Conservation (phyloP, 2,113 vertebrate genomes). For the Gadus chalcogrammus region DNA sequence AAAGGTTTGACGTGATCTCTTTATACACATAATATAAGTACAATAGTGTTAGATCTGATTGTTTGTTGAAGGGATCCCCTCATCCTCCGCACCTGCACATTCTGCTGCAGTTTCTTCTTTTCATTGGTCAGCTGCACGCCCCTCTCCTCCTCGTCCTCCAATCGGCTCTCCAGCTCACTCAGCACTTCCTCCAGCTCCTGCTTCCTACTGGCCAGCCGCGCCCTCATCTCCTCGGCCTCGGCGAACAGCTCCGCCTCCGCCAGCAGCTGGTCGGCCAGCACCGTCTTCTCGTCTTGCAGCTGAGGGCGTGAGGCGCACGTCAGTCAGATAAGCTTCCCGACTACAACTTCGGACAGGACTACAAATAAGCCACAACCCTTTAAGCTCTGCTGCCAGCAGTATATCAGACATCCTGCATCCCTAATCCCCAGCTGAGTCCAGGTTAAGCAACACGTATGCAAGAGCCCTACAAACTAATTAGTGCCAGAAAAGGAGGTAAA, state of each 20-base stretch:
- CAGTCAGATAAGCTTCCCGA: not conserved
- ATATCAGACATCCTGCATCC: too few relatives aligned
- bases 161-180: conserved; percentile 76
- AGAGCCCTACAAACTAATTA: too few relatives aligned
- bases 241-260: conserved; percentile 84
- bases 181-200: conserved; percentile 83
- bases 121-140: conserved; percentile 73
- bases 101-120: conserved; percentile 80
- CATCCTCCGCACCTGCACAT: conserved; percentile 69
- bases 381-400: too few relatives aligned
- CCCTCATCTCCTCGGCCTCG: conserved; percentile 82
- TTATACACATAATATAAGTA: too few relatives aligned
- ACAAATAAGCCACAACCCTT: too few relatives aligned
- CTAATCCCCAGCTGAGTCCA: too few relatives aligned
- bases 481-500: not conserved
- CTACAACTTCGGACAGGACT: too few relatives aligned
- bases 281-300: conserved; percentile 79
- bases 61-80: not conserved
- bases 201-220: conserved; percentile 75
- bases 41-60: too few relatives aligned
- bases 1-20: too few relatives aligned
- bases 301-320: conserved; percentile 24
- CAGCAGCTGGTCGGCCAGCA: conserved; percentile 83
- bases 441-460: too few relatives aligned
- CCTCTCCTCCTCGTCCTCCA: conserved; percentile 83